These are phyloP conservation scores for Mastomys natalensis DNA, from an alignment of 2,113 vertebrate species.

Conservation along the genomic window DNA sequence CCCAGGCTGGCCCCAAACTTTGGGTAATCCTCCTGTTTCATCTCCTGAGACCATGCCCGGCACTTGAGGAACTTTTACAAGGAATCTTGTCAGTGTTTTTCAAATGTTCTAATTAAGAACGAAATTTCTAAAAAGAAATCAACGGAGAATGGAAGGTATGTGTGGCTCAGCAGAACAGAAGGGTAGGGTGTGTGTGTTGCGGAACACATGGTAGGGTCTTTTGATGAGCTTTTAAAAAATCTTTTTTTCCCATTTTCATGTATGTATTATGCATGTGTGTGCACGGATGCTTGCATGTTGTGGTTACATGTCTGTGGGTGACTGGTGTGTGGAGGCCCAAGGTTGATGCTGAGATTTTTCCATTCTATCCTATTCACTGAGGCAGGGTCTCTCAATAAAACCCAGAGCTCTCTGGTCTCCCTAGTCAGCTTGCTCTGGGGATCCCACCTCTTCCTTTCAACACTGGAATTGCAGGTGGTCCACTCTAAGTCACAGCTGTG, in stretches of 20 bases:
- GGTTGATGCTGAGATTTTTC: neutral
- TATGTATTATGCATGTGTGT: too few relatives aligned
- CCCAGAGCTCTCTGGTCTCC: neutral
- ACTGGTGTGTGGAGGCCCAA: neutral
- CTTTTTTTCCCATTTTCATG: neutral
- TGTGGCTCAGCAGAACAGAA: neutral
- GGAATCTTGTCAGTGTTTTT: too few relatives aligned
- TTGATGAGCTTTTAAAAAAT: too few relatives aligned
- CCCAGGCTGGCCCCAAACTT: too few relatives aligned
- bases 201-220: neutral
- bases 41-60: too few relatives aligned
- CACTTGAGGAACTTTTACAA: too few relatives aligned
- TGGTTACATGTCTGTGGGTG: neutral
- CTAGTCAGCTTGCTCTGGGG: too few relatives aligned
- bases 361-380: neutral
- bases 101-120: too few relatives aligned
- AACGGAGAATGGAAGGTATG: fast-evolving
- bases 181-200: neutral
- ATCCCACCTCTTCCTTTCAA: neutral
- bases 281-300: fast-evolving
- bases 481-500: neutral
- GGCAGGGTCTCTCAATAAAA: neutral
- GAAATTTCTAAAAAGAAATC: too few relatives aligned
- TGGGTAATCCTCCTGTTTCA: too few relatives aligned
- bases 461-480: neutral